Conservation (phyloP, 2,113 vertebrate species). For the Mus musculus region DNA sequence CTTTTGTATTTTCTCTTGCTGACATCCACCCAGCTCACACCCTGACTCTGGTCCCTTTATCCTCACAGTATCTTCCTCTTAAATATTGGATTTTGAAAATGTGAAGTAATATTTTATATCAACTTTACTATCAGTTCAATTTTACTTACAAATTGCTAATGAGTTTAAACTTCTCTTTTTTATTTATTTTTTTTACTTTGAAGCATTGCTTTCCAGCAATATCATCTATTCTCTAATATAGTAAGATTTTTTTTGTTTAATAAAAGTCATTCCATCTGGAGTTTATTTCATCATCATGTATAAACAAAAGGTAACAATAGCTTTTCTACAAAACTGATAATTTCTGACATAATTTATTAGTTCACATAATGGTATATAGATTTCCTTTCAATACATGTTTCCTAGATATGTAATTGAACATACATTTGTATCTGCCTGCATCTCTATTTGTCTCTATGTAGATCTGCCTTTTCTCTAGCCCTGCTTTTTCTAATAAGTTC, state of each 20-base stretch:
- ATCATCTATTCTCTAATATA: slow-evolving; percentile 1
- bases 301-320: neutral
- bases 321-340: neutral
- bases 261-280: neutral
- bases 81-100: neutral
- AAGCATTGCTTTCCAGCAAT: neutral
- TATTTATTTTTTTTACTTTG: neutral
- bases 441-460: neutral
- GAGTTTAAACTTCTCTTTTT: neutral
- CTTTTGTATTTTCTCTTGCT: neutral
- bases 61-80: no score
- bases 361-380: neutral
- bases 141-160: neutral
- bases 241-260: neutral
- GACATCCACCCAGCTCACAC: neutral
- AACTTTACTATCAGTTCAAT: neutral
- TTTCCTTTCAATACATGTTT: neutral
- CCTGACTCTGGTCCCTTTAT: neutral
- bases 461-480: neutral
- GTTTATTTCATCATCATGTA: slow-evolving; percentile 35
- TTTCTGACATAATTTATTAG: neutral
- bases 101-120: neutral
- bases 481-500: neutral
- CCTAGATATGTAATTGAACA: neutral
- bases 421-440: neutral